Evolutionary conservation across 2,888 invertebrate genomes (phyloP), one percentile per base, ranked within the genome.

Genomic region (Argyresthia albistria): DNA sequence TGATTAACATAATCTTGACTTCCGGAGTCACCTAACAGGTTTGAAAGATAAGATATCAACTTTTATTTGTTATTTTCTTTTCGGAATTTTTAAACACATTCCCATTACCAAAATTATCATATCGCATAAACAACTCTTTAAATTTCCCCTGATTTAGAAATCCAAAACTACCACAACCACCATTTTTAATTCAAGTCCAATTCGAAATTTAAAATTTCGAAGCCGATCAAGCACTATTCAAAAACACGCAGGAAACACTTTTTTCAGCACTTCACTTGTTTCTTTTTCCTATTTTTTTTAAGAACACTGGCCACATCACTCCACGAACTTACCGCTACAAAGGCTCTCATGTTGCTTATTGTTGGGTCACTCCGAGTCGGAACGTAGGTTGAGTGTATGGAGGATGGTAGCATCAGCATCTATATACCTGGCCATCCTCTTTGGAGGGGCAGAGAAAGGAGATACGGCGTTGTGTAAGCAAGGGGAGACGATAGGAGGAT

Each of bases 361-460:
- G 76, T 73, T 79, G 76, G 80, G 80, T 81, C 82, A 84, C 82
- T 79, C 70, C 73, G 79, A 80, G 69, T 76, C 72, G 72, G 70
- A 63, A 73, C 71, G 81, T 76, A 79, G 80, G 76, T 25, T 73
- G 69, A 84, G 82, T 83, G 83, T 51, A 72, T 77, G 78, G 57
- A 64, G 65, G 57, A 62, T 70, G 73, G 67, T 67, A 68, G 62
- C 68, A 72, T 64, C 73, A 63, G 74, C 66, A 65, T 75, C 77
- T 86, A 86, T 86, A 86, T 84, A 84, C 67, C 69, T 71, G 16
- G 69, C 63, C 64, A 66, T 61, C 66, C 62, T 56, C 59, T 73
- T 25, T 67, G 83, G 86, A 77, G 84, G 86, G 84, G 84, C 80
- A 75, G 84, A 79, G 86, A 86, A 86, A 86, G 86, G 86, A 83